Conservation (phyloP, 1,140 invertebrate species). For the Stegodyphus dumicola region DNA sequence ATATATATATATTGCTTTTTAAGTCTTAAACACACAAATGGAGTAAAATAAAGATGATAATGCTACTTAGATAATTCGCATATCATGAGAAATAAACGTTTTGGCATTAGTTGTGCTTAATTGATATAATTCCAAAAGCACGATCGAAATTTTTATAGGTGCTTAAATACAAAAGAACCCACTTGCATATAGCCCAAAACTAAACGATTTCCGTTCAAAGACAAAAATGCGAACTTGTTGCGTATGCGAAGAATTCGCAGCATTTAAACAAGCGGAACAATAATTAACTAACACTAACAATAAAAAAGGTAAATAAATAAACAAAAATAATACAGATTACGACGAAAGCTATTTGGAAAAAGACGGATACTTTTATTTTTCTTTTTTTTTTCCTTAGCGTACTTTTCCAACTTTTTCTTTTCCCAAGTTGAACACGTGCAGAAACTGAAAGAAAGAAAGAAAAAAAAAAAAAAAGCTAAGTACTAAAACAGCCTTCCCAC, state of each 20-base stretch:
- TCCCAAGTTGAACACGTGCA: conserved; percentile 49
- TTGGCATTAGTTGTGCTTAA: no score
- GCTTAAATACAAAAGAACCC: no score
- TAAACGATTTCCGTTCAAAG: no score
- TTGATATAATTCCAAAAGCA: no score
- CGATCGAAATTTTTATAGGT: no score
- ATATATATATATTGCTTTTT: no score
- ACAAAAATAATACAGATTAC: conserved; percentile 29
- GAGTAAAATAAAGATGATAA: no score
- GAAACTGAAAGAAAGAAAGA: conserved; percentile 5
- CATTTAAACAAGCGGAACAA: conserved; percentile 51
- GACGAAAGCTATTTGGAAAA: conserved; percentile 46
- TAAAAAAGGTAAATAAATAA: conserved; percentile 36
- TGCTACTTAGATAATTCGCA: no score
- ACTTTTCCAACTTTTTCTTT: conserved; percentile 35
- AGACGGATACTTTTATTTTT: conserved; percentile 41
- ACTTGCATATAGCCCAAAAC: no score
- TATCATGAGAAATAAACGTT: no score
- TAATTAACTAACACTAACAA: conserved; percentile 48
- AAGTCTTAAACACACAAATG: no score
- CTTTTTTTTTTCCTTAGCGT: conserved; percentile 17
- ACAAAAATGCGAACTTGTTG: no score
- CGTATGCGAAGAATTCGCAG: background rate
- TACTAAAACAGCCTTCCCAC: conserved; percentile 26
- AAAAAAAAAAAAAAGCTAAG: conserved; percentile 25